phyloP scores from a whole-genome alignment of 1,140 invertebrate genomes.

The Parapsyche elsis region DNA sequence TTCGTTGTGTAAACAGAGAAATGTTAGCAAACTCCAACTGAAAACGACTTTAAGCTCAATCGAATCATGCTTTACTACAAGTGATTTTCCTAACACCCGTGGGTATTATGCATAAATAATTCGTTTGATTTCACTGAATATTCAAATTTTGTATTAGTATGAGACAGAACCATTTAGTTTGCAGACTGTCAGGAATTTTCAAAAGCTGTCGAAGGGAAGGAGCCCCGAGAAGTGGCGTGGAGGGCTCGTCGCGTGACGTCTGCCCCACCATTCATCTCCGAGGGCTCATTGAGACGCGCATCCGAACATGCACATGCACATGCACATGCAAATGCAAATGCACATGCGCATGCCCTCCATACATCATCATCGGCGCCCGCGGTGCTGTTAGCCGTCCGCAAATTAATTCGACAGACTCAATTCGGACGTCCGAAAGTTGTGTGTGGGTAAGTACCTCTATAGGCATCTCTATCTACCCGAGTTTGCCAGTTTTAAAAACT shows the following conservation, averaged over 20 bases:
- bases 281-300: conserved; percentile 1
- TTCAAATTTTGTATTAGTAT: no score
- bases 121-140: no score
- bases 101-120: no score
- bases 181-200: no score
- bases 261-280: conserved; percentile 22
- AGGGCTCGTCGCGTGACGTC: conserved; percentile 1
- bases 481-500: no score
- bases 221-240: neutral
- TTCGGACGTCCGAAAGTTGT: neutral
- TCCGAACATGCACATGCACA: conserved; percentile 23
- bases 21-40: no score
- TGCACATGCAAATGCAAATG: conserved; percentile 33
- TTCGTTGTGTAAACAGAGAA: no score
- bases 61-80: no score
- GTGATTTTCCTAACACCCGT: no score
- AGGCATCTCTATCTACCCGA: no score
- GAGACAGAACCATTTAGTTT: no score
- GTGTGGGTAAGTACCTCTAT: neutral
- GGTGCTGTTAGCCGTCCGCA: neutral
- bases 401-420: neutral
- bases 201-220: neutral
- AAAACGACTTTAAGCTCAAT: no score
- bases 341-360: neutral
- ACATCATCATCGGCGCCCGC: conserved; percentile 18